Evolutionary conservation across 1,140 invertebrate genomes (phyloP), one percentile per base, ranked within the genome.

Genomic region (Solenopsis fugax): DNA sequence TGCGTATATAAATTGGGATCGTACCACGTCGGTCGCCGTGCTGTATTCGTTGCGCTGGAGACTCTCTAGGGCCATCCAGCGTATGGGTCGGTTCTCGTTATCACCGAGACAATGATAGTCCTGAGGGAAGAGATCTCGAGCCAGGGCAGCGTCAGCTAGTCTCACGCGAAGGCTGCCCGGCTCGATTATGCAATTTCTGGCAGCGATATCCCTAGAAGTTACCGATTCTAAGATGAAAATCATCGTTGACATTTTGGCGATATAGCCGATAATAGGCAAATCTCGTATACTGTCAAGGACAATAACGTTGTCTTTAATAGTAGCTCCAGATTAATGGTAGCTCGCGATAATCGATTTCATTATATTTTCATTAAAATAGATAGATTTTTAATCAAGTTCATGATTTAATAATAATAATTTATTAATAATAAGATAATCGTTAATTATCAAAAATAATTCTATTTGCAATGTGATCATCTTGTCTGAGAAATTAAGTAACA

Each of bases 31-130:
- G 78, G 97, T 97, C 29, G 98, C 96, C 9, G 97, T 96, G 56
- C 97, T 97, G 91, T 97, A 98, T 91, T 97, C 96, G 91, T 97
- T 97, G 88, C 97, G 97, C 24, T 98, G 95, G 62, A 99, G 95
- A 34, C 97, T 97, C 94, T 99, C 99, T 52, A 98, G 95, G n/a
- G 98, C 97, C 95, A 99, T 97, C 99, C 99, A 99, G 94, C 99
- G 99, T 80, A 99, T 97, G 0, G 99, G 98, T 77, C 98, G 96
- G 94, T 98, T 99, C 93, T 99, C 98, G 94, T 98, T 99, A 94
- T 99, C 98, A 0, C 98, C 98, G 52, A 99, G 96, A 94, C 98
- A 99, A 94, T 99, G 98, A 95, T 99, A 99, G 94, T 99, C 99
- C 88, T 97, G 97, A 7, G 99, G 98, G 94, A 99, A 99, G 58